A percentile compares a stretch with the other conserved stretches of the same genome.
Conservation (phyloP, 2,113 vertebrate species). For the Passer montanus region DNA sequence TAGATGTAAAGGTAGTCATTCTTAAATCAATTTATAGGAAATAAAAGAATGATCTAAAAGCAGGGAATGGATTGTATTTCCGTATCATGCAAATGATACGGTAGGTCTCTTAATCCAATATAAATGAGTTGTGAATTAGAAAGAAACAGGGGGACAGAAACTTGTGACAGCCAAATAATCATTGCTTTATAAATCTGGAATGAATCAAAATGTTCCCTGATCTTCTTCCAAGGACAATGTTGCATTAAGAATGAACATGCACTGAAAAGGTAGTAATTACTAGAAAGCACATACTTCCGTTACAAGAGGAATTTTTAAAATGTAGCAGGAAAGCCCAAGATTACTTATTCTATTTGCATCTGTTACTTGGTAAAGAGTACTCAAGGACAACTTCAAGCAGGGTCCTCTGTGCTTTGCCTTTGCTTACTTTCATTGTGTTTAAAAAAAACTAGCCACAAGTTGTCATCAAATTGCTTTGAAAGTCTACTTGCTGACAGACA, state of each 20-base stretch:
- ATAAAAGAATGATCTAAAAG: background rate
- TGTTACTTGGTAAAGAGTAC: background rate
- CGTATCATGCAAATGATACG: background rate
- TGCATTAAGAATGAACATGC: background rate
- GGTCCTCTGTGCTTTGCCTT: background rate
- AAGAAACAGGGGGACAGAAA: background rate
- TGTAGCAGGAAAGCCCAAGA: background rate
- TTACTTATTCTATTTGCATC: background rate
- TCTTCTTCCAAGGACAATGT: background rate
- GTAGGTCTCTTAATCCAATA: background rate
- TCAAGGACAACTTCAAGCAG: background rate
- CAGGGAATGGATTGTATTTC: background rate
- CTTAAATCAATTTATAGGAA: background rate
- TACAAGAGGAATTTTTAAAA: background rate
- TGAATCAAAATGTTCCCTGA: background rate
- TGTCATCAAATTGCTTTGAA: conserved; percentile 21
- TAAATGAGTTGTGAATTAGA: background rate
- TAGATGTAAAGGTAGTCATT: background rate
- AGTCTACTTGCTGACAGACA: background rate
- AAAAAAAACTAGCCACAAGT: background rate
- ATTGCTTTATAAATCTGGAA: background rate
- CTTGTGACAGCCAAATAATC: background rate
- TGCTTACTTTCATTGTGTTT: background rate
- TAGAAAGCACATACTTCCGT: background rate
- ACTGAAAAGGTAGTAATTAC: background rate